Percentiles rank a stretch among this genome's conserved stretches.
phyloP scores from a whole-genome alignment of 2,113 vertebrate species.

The Osmerus eperlanus region DNA sequence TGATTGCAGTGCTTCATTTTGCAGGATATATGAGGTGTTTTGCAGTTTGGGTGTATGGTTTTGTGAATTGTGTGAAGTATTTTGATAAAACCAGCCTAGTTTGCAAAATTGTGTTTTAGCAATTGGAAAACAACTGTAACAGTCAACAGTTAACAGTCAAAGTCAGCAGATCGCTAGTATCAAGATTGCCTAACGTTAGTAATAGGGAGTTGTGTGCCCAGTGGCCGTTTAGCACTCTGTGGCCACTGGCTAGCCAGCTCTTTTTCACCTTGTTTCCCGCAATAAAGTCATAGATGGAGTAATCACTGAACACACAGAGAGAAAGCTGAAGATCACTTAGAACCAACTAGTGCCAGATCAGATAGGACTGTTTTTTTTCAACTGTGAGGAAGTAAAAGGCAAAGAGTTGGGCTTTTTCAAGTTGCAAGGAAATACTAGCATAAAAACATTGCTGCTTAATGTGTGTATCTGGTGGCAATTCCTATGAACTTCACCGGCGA shows the following conservation, averaged over 20 bases:
- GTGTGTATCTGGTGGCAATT: constrained; percentile 17
- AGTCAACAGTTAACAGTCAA: no score
- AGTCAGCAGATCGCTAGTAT: no score
- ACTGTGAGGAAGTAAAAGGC: constrained; percentile 3
- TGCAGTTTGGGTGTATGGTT: no score
- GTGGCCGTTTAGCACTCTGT: neutral
- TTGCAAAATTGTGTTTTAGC: no score
- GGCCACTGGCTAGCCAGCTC: neutral
- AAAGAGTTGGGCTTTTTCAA: constrained; percentile 3
- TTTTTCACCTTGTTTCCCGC: neutral
- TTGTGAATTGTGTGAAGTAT: no score
- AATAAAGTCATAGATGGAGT: no score
- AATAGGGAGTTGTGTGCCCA: neutral
- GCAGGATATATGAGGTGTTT: no score
- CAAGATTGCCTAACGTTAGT: no score
- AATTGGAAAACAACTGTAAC: no score
- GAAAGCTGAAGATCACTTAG: constrained; percentile 1
- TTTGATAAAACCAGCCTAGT: no score
- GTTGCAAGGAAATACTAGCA: constrained; percentile 26
- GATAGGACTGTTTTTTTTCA: constrained; percentile 10
- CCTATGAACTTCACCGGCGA: constrained; percentile 1
- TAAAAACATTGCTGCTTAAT: constrained; percentile 12
- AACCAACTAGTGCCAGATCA: constrained; percentile 17
- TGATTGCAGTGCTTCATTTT: neutral
- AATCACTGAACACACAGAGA: neutral